Base-by-base conservation (phyloP, 1,140 invertebrate species). In the Eubasilissa regina region DNA sequence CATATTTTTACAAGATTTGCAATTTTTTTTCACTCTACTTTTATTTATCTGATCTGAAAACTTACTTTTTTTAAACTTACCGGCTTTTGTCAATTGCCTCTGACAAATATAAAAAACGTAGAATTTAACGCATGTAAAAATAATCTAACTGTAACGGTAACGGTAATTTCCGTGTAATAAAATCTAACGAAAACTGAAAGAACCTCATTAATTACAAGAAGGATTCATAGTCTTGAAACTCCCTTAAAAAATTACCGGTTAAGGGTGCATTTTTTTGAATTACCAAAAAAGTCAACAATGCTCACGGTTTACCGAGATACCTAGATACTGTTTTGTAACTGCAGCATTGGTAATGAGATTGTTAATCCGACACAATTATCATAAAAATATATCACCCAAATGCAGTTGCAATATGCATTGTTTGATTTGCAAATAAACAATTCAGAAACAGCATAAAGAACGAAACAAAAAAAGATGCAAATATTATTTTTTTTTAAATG, bases 351-450 rank as follows among this genome's bases (percentile, higher is more conserved):
- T 78, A 78, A 82, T 78, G 76, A 81, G 77, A 82, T 72, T 80
- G 81, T 82, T 80, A 82, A 82, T 82, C 76, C 76, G 81, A 74
- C 75, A 43, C 75, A 80, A 82, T 82, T 82, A 82, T 78, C 81
- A 82, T 82, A 80, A 82, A 80, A 72, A 82, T 82, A 82, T 70
- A 82, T 82, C 81, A 82, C 68, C 12, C 15, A 11, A 60, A 44
- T 47, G 70, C 55, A 60, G 15, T 51, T 44, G 11, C 13, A 7
- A n/a, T 12, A 3, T 64, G 60, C 55, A 45, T 70, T 80, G 72
- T 78, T 74, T 60, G 73, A 79, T 81, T 76, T 81, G 64, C 77
- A 81, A 79, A 81, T 53, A 81, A 79, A 79, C 73, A 81, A 81
- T 74, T 66, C 58, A 62, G 44, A 80, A 77, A 53, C 15, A 60